Percentiles rank a stretch among this genome's conserved stretches.
phyloP scores from a whole-genome alignment of 2,888 invertebrate genomes.

The Drosophila engyochracea region DNA sequence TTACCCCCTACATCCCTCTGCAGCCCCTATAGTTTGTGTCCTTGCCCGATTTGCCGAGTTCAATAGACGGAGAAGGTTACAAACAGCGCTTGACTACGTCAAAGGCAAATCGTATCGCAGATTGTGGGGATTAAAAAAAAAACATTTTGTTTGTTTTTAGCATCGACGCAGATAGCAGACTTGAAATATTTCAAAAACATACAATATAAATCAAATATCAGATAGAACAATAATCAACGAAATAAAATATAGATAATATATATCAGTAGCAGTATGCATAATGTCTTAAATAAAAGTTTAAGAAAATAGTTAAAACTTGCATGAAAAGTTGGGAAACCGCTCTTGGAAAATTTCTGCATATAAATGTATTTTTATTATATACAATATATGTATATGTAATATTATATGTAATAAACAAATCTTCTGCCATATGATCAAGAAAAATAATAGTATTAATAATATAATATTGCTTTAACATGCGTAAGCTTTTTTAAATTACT shows the following conservation, averaged over 20 bases:
- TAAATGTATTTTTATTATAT: too few species aligned
- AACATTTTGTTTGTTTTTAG: neutral
- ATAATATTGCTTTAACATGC: too few species aligned
- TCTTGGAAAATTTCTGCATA: too few species aligned
- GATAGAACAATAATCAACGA: neutral
- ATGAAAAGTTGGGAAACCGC: too few species aligned
- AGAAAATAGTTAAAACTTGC: too few species aligned
- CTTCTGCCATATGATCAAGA: neutral
- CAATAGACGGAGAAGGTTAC: slow-evolving; percentile 70
- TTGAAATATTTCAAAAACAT: neutral
- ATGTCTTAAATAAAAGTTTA: too few species aligned
- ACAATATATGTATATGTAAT: too few species aligned
- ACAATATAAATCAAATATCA: neutral
- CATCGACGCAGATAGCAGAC: neutral
- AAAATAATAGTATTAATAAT: too few species aligned
- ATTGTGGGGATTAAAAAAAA: slow-evolving; percentile 3
- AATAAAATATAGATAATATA: neutral
- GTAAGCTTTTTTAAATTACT: rapidly evolving
- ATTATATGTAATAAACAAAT: neutral
- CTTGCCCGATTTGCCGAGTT: slow-evolving; percentile 74
- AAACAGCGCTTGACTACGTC: slow-evolving; percentile 38
- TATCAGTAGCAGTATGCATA: too few species aligned
- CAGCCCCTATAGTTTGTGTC: slow-evolving; percentile 50
- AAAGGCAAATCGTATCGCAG: slow-evolving; percentile 8
- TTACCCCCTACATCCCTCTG: neutral